A percentile compares a stretch with the other conserved stretches of the same genome.
Evolutionary conservation across 2,888 invertebrate species (phyloP).

Genomic region (Thecocarcelia acutangulata): DNA sequence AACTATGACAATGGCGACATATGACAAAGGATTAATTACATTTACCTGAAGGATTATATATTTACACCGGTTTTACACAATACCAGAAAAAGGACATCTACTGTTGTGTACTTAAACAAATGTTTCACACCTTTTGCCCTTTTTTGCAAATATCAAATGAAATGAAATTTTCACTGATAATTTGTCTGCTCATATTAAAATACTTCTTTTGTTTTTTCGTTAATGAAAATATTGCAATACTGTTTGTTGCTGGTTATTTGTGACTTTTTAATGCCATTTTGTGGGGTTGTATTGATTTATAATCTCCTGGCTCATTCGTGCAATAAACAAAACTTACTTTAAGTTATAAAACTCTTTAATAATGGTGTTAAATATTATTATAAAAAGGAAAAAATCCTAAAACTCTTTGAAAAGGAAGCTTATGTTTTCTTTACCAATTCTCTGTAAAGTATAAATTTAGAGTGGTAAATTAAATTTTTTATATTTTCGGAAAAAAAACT

Average conservation of each 20-base stretch:
- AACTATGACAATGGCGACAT: constrained; percentile 59
- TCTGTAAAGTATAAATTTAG: too few relatives aligned
- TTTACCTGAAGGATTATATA: constrained; percentile 72
- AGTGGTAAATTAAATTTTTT: too few relatives aligned
- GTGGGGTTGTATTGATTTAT: constrained; percentile 39
- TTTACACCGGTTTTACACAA: constrained; percentile 48
- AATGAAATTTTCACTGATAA: constrained; percentile 37
- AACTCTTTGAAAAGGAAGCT: too few relatives aligned
- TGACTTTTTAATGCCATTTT: constrained; percentile 65
- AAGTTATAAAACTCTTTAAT: constrained; percentile 18
- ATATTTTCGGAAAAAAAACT: background rate
- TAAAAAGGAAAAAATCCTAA: too few relatives aligned
- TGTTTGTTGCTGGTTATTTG: constrained; percentile 29
- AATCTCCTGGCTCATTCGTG: constrained; percentile 48
- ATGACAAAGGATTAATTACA: constrained; percentile 70
- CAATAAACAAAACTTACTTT: constrained; percentile 33
- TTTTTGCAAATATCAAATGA: background rate
- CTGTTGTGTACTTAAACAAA: background rate
- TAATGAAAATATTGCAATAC: background rate
- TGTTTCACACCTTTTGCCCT: constrained; percentile 63
- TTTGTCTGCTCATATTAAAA: background rate
- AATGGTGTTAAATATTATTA: background rate
- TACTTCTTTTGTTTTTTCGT: background rate
- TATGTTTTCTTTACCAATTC: too few relatives aligned
- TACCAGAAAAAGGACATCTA: constrained; percentile 33